These are phyloP conservation scores for Tachystola acroxantha DNA, from an alignment of 2,888 invertebrate species.

Conservation along the genomic window DNA sequence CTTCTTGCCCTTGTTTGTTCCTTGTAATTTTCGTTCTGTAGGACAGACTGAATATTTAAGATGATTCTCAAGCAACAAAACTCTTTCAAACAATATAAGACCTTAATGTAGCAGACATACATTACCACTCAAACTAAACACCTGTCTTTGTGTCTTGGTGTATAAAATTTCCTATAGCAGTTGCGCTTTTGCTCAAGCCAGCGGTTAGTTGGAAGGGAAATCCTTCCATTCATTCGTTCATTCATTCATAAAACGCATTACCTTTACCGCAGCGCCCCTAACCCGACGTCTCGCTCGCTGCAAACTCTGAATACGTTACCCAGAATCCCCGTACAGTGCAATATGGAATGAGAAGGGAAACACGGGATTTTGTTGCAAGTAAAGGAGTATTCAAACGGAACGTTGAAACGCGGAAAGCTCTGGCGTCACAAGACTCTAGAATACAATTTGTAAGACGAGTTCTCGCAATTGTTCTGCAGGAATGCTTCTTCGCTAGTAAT, in stretches of 20 bases:
- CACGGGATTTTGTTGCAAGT: constrained; percentile 60
- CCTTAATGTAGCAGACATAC: no score
- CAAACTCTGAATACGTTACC: constrained; percentile 55
- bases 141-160: no score
- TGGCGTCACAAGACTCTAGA: neutral
- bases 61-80: no score
- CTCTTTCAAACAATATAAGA: no score
- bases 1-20: no score
- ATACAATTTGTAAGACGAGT: neutral
- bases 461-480: neutral
- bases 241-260: constrained; percentile 73
- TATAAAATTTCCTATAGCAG: constrained; percentile 16
- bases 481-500: neutral
- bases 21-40: no score
- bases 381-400: constrained; percentile 24
- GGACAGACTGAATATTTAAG: no score
- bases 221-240: constrained; percentile 61
- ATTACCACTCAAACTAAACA: no score
- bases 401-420: constrained; percentile 3
- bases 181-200: constrained; percentile 48
- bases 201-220: constrained; percentile 63
- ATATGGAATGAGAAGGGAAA: constrained; percentile 55
- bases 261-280: constrained; percentile 38
- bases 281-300: constrained; percentile 41
- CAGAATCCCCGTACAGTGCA: constrained; percentile 49